Evolutionary conservation across 2,888 invertebrate genomes (phyloP), one percentile per base, ranked within the genome.

Genomic region (Imbricaverruca yamaguchii): DNA sequence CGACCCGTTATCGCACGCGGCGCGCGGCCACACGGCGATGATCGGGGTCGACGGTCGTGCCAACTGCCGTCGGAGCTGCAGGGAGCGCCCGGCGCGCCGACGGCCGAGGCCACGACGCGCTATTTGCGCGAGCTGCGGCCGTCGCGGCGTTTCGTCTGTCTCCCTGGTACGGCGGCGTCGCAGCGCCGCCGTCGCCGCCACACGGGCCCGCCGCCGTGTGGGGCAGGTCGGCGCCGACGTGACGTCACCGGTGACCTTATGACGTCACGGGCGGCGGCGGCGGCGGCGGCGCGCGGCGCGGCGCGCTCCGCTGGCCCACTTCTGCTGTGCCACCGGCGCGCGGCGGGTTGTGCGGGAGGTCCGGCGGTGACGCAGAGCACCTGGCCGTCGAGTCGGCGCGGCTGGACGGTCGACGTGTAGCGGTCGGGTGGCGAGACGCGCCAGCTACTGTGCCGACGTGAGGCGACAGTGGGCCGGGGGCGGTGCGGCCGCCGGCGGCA

Each of bases 241-340:
- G 74, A 74, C 74, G 74, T 74, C 74, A 53, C 53, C 6, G n/a
- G 74, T 74, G 74, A 74, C 74, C 74, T 74, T 74, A 74, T 74
- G 74, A 74, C 74, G 74, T 74, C 74, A 74, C 15, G 7, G 12
- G 57, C 53, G 53, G 39, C 74, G 23, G 25, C 39, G 65, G 25
- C 69, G 25, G 65, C 69, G n/a, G 69, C 69, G 25, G 39, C 74
- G 39, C 74, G 74, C 11, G 53, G 13, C 65, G 25, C 25, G 39
- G 18, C 18, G 74, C 53, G 18, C 39, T 4, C 53, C 6, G 74
- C 53, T 74, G 74, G 53, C 74, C 74, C 74, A 74, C 74, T 74
- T 74, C 74, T 53, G 53, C 53, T 74, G 39, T 10, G 74, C 12
- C 15, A 1, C 7, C 53, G 74, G 74, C 39, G 74, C 74, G 74